Conservation (phyloP, 2,888 invertebrate genomes). For the Congeria kusceri region DNA sequence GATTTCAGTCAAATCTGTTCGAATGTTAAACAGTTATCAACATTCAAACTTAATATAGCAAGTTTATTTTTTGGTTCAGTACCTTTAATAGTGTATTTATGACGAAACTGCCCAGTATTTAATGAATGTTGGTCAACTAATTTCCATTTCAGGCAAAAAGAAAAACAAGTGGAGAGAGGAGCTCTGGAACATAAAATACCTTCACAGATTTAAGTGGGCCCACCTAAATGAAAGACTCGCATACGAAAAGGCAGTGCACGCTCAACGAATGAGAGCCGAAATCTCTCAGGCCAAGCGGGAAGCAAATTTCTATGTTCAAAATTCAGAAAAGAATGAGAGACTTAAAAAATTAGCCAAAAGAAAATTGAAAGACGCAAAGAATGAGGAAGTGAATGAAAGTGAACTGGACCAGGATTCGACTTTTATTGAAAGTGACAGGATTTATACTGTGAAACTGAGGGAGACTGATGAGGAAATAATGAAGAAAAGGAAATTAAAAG, state of each 20-base stretch:
- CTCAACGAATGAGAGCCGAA: conserved; percentile 94
- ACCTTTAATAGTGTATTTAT: no score
- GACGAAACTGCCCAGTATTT: no score
- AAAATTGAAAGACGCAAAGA: conserved; percentile 29
- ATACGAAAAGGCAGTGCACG: conserved; percentile 95
- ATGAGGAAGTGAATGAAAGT: conserved; percentile 46
- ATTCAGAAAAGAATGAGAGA: conserved; percentile 88
- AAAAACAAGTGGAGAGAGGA: conserved; percentile 90
- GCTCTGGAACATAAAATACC: conserved; percentile 98
- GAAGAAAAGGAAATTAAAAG: conserved; percentile 52
- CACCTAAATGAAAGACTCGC: conserved; percentile 97
- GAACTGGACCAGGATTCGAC: conserved; percentile 53
- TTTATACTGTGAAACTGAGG: conserved; percentile 68
- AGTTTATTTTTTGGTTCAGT: no score
- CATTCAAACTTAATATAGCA: no score
- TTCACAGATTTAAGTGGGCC: conserved; percentile 96
- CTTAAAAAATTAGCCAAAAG: conserved; percentile 68
- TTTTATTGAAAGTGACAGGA: conserved; percentile 45
- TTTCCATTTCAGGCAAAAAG: conserved; percentile 81
- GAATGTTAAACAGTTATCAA: no score
- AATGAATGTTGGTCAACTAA: not conserved
- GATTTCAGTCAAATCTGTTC: no score
- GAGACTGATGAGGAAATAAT: conserved; percentile 79
- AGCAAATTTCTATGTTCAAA: conserved; percentile 92
- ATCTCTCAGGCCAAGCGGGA: conserved; percentile 94